Percentiles rank a stretch among this genome's conserved stretches.
phyloP scores from a whole-genome alignment of 1,140 invertebrate genomes.

The Ceratosolen solmsi region DNA sequence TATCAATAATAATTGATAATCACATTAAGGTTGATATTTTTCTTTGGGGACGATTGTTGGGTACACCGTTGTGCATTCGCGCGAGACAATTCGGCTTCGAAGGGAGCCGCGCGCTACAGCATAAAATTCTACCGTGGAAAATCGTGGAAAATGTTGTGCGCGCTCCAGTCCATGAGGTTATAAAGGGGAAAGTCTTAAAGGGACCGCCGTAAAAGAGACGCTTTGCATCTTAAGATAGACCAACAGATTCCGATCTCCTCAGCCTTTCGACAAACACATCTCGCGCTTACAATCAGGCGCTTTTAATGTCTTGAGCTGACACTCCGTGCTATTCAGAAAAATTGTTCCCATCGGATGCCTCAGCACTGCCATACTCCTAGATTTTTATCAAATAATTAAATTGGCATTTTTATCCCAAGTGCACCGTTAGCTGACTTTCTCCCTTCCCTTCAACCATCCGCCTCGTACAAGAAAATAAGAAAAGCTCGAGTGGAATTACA shows the following conservation, averaged over 20 bases:
- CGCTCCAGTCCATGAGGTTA: slow-evolving; percentile 53
- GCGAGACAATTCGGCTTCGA: too few species aligned
- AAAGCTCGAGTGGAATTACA: too few species aligned
- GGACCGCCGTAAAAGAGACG: slow-evolving; percentile 62
- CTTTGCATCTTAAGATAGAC: slow-evolving; percentile 61
- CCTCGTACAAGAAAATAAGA: too few species aligned
- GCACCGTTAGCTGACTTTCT: too few species aligned
- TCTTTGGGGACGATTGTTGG: too few species aligned
- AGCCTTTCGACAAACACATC: slow-evolving; percentile 51
- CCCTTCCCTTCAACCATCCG: too few species aligned
- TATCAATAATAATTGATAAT: too few species aligned
- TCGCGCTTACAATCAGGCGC: slow-evolving; percentile 44
- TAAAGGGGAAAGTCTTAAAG: slow-evolving; percentile 62
- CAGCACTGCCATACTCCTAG: not conserved
- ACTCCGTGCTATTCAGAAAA: slow-evolving; percentile 34
- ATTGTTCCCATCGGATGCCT: not conserved
- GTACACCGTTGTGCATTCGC: too few species aligned
- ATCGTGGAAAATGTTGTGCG: slow-evolving; percentile 62
- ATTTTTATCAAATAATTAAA: not conserved
- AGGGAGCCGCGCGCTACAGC: too few species aligned
- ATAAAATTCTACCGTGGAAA: slow-evolving; percentile 3
- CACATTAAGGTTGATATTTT: too few species aligned
- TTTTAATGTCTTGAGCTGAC: slow-evolving; percentile 43
- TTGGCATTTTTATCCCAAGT: not conserved
- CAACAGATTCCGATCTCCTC: slow-evolving; percentile 62